phyloP scores from a whole-genome alignment of 2,797 vertebrate genomes.

The Pantherophis alleghaniensis region DNA sequence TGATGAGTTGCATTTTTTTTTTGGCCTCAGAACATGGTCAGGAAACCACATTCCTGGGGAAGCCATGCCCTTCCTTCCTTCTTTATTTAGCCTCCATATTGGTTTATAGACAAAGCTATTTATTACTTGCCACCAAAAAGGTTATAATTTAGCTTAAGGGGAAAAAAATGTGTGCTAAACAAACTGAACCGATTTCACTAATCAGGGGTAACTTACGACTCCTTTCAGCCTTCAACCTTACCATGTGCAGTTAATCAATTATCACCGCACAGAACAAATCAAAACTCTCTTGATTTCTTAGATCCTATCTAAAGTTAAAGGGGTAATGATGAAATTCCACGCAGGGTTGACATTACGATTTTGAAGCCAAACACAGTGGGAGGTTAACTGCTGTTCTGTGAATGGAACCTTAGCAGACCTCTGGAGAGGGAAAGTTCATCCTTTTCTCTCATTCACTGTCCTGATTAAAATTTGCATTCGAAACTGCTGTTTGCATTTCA shows the following conservation, averaged over 20 bases:
- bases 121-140: neutral
- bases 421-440: neutral
- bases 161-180: neutral
- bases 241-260: neutral
- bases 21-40: neutral
- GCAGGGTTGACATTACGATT: neutral
- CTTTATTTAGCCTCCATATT: constrained; percentile 6
- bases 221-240: neutral
- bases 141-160: neutral
- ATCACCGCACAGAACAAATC: neutral
- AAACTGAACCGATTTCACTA: neutral
- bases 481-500: neutral
- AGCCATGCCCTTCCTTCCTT: neutral
- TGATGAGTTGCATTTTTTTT: neutral
- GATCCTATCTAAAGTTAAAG: neutral
- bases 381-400: neutral
- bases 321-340: neutral
- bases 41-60: constrained; percentile 1
- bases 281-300: neutral
- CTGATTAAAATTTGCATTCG: neutral
- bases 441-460: neutral
- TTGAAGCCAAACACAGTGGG: neutral
- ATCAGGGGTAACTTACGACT: neutral
- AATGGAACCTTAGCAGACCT: neutral
- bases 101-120: neutral